These are phyloP conservation scores for Theristus sp. DNA, from an alignment of 2,888 invertebrate genomes.

Conservation along the genomic window DNA sequence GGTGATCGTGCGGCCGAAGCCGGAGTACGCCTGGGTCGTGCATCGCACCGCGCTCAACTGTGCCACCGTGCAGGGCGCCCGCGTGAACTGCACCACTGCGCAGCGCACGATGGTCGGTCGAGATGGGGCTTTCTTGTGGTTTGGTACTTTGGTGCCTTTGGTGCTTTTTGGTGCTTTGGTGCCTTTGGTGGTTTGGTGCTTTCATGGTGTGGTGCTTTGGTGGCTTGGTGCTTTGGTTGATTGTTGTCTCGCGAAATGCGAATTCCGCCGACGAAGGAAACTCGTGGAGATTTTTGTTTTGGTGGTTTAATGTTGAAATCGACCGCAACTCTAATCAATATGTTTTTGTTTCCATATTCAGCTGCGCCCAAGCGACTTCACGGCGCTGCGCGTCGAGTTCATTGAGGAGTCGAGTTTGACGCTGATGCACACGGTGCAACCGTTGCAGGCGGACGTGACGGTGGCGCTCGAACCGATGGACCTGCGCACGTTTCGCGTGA, in stretches of 20 bases:
- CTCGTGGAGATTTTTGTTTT: background rate
- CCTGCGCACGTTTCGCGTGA: background rate
- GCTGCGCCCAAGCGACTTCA: background rate
- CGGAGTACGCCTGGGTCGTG: slow-evolving; percentile 2
- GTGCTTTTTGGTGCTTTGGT: background rate
- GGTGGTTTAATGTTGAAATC: background rate
- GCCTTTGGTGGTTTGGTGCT: background rate
- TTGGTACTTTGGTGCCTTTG: background rate
- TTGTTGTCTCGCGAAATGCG: background rate
- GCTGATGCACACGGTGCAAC: background rate
- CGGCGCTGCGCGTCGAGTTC: background rate
- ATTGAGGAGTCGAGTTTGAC: background rate
- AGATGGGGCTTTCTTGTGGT: too few relatives aligned
- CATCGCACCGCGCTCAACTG: slow-evolving; percentile 4
- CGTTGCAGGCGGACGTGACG: too few relatives aligned
- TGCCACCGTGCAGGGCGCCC: background rate
- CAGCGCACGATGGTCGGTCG: background rate
- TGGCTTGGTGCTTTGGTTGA: background rate
- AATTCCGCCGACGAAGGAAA: background rate
- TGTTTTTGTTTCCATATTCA: background rate
- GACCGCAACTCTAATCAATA: background rate
- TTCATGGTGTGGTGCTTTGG: too few relatives aligned
- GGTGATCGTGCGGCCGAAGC: background rate
- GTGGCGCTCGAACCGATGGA: background rate
- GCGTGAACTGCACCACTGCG: background rate